phyloP scores from a whole-genome alignment of 2,797 vertebrate genomes.

The Antrozous pallidus region DNA sequence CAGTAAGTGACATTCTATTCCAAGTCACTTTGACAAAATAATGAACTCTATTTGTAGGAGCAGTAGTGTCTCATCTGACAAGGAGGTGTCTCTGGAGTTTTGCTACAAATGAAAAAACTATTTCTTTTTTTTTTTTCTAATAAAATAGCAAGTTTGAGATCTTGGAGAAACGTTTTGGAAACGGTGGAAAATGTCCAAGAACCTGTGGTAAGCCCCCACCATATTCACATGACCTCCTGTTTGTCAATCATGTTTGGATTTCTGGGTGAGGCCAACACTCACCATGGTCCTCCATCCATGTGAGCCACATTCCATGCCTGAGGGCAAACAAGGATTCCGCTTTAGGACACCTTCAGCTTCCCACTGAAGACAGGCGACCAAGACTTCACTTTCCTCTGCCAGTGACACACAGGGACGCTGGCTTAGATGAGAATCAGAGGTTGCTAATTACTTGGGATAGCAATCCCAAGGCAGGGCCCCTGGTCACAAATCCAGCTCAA shows the following conservation, averaged over 20 bases:
- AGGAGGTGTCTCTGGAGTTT: constrained; percentile 55
- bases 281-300: not conserved
- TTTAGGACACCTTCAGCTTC: not conserved
- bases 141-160: constrained; percentile 55
- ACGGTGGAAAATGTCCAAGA: not conserved
- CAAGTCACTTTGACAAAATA: constrained; percentile 77
- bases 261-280: not conserved
- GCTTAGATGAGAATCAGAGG: not conserved
- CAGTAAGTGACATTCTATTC: constrained; percentile 73
- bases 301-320: fast-evolving
- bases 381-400: not conserved
- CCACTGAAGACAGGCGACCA: not conserved
- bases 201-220: not conserved
- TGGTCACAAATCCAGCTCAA: not conserved
- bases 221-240: not conserved
- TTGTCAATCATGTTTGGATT: not conserved
- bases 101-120: constrained; percentile 50
- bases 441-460: not conserved
- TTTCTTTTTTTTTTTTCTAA: not conserved
- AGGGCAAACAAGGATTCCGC: not conserved
- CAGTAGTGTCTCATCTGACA: constrained; percentile 56
- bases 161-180: constrained; percentile 38
- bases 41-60: constrained; percentile 73
- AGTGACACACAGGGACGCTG: not conserved
- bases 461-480: not conserved